A percentile compares a stretch with the other conserved stretches of the same genome.
phyloP scores from a whole-genome alignment of 2,113 vertebrate species.

The Oreochromis aureus region DNA sequence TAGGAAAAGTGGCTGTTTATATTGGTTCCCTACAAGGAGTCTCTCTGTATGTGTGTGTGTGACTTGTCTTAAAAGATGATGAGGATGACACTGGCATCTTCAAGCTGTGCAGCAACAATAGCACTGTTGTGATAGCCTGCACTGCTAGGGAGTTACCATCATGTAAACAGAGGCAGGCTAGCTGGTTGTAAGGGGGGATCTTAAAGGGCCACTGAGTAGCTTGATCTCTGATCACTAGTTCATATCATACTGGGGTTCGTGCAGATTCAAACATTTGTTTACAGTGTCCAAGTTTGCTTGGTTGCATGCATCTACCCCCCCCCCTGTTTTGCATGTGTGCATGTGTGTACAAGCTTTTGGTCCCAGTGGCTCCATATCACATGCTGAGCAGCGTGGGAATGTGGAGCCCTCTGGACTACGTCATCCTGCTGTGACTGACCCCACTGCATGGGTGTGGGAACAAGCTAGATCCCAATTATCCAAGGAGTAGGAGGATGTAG shows the following conservation, averaged over 20 bases:
- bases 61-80: neutral
- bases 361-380: conserved; percentile 50
- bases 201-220: neutral
- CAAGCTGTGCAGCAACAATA: conserved; percentile 32
- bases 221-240: neutral
- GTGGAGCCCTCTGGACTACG: conserved; percentile 52
- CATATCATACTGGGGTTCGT: neutral
- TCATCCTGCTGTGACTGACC: conserved; percentile 53
- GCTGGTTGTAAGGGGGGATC: neutral
- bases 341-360: neutral
- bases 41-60: neutral
- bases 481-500: neutral
- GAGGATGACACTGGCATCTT: conserved; percentile 14
- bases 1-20: neutral
- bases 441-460: conserved; percentile 63
- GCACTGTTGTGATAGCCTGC: conserved; percentile 11
- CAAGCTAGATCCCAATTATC: conserved; percentile 27
- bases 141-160: neutral
- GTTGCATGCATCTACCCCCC: neutral
- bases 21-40: neutral
- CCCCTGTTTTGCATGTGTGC: neutral
- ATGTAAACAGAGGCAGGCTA: neutral
- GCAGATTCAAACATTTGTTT: neutral
- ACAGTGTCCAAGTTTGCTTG: neutral
- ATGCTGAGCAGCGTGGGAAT: conserved; percentile 68